phyloP scores from a whole-genome alignment of 2,797 vertebrate genomes.

The Vespertilio murinus region DNA sequence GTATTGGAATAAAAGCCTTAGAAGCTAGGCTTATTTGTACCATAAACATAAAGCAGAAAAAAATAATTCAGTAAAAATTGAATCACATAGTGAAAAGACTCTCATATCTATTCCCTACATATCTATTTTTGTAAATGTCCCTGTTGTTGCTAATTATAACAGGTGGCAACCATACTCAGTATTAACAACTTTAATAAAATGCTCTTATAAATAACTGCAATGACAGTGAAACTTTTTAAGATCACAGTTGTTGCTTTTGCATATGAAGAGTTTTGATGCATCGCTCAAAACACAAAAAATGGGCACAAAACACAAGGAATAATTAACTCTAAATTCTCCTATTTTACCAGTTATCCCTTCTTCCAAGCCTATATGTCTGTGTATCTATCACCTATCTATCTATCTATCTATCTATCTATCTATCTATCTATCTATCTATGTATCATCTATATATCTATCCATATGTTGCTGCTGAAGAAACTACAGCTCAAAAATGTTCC shows the following conservation, averaged over 20 bases:
- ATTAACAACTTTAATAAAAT: constrained; percentile 6
- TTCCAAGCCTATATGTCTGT: background rate
- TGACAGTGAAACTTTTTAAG: background rate
- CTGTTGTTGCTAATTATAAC: background rate
- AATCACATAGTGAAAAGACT: background rate
- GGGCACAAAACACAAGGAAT: background rate
- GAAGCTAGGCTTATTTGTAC: background rate
- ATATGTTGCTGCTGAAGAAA: background rate
- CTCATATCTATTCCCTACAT: background rate
- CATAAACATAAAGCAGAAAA: background rate
- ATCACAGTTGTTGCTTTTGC: background rate
- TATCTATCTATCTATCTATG: background rate
- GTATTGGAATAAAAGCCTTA: background rate
- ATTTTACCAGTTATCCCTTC: background rate
- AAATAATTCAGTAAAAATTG: background rate
- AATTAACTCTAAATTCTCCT: background rate
- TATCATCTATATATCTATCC: background rate
- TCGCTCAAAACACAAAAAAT: background rate
- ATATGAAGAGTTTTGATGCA: background rate
- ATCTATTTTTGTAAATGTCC: background rate
- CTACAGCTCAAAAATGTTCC: background rate
- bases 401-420: background rate
- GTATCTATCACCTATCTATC: background rate
- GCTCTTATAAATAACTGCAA: background rate
- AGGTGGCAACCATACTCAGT: background rate